Evolutionary conservation across 2,888 invertebrate genomes (phyloP).

Genomic region (Conistra vaccinii): DNA sequence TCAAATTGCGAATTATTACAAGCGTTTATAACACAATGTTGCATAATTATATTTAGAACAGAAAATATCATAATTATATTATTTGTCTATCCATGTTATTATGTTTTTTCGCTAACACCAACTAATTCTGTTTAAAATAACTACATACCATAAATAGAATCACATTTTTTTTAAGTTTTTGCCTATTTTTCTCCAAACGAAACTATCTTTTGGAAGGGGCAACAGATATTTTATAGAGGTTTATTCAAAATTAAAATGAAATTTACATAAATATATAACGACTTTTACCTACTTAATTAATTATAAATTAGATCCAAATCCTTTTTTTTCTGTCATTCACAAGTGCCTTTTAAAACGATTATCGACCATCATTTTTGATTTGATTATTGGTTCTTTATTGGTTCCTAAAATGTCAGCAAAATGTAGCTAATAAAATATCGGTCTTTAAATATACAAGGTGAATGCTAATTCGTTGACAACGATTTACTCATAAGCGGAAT

Average conservation of each 20-base stretch:
- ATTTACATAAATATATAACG: too few species aligned
- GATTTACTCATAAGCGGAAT: not conserved
- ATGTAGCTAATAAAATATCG: not conserved
- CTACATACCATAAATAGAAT: too few species aligned
- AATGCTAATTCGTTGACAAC: not conserved
- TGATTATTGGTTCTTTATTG: not conserved
- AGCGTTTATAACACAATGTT: not conserved
- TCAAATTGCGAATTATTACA: not conserved
- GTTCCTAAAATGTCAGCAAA: not conserved
- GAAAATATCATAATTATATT: too few species aligned
- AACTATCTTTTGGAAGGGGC: not conserved
- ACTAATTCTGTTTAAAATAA: not conserved
- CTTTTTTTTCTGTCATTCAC: not conserved
- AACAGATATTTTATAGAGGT: not conserved
- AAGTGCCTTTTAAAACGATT: not conserved
- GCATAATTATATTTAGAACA: not conserved
- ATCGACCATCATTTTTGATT: too few species aligned
- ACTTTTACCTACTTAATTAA: not conserved
- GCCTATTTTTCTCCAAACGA: not conserved
- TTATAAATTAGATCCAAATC: too few species aligned
- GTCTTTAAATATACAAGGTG: not conserved
- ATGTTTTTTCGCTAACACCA: not conserved
- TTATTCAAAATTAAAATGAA: not conserved
- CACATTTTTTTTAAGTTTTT: not conserved
- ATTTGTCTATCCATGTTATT: too few species aligned